phyloP scores from a whole-genome alignment of 2,113 vertebrate species.

The Rhinolophus ferrumequinum region DNA sequence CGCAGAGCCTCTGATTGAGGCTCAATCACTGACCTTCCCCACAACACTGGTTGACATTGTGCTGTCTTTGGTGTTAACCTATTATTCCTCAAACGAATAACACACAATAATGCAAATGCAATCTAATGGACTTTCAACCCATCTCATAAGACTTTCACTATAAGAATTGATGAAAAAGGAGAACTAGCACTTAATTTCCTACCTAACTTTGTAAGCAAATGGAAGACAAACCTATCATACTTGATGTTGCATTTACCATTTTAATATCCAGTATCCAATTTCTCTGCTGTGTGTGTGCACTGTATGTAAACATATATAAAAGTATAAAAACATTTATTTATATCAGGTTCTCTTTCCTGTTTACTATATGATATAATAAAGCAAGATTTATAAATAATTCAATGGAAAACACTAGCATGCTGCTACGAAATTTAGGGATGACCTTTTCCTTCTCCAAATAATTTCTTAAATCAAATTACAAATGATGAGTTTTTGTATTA shows the following conservation, averaged over 20 bases:
- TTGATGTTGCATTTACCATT: neutral
- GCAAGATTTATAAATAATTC: conserved; percentile 51
- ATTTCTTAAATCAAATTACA: conserved; percentile 57
- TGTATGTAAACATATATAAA: neutral
- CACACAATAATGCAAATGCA: neutral
- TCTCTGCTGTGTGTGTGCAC: neutral
- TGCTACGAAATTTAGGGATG: conserved; percentile 27
- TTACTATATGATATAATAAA: conserved; percentile 35
- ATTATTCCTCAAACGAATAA: neutral
- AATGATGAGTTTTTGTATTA: neutral
- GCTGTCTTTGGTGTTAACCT: neutral
- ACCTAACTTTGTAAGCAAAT: neutral
- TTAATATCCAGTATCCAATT: neutral
- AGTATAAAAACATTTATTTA: conserved; percentile 13
- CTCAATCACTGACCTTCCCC: conserved; percentile 37
- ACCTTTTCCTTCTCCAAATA: conserved; percentile 25
- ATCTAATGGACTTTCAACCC: neutral
- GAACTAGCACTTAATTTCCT: neutral
- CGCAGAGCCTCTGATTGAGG: neutral
- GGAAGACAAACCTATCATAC: neutral
- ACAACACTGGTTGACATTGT: neutral
- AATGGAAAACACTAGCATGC: neutral
- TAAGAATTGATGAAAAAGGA: neutral
- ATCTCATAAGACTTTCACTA: neutral
- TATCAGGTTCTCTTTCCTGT: neutral